Base-by-base conservation (phyloP, 2,888 invertebrate species). In the Eupelmus urozonus region DNA sequence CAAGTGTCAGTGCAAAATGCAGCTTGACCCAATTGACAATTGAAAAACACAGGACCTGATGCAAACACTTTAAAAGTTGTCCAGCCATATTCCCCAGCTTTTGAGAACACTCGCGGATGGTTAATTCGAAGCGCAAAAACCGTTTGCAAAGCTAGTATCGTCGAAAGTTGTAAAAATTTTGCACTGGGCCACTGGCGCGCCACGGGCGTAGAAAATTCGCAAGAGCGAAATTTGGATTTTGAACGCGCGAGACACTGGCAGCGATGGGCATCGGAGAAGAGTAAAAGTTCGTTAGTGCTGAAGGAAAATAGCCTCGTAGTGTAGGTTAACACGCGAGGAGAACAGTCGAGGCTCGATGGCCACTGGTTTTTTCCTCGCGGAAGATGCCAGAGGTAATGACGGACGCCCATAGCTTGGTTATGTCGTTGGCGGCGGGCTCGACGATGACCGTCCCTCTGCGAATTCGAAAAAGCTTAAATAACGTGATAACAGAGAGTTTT, bases 321-420 rank as follows among this genome's bases (percentile, higher is more conserved):
- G 45, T 27, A 16, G 13, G n/a, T n/a, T 16, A 29, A 0, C n/a
- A 66, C 1, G 11, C 16, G 1, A 3, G 11, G 16, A 18, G 18
- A 5, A n/a, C n/a, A n/a, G n/a, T n/a, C n/a, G n/a, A n/a, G n/a
- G n/a, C n/a, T n/a, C n/a, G n/a, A n/a, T n/a, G n/a, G n/a, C n/a
- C 20, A 23, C 5, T 20, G 25, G 40, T 20, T 53, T n/a, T 72
- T 63, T 23, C 42, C 51, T 51, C n/a, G 25, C 2, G 7, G 20
- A 65, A 16, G 27, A 63, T 27, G 16, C 25, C 7, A 45, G 23
- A 65, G 3, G n/a, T n/a, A n/a, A 25, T 65, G 42, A 40, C 42
- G 57, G 45, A 67, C 67, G 66, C 20, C 51, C 59, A n/a, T n/a
- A 59, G 40, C 55, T 76, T 76, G 75, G 75, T 76, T 76, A 76